Evolutionary conservation across 1,140 invertebrate species (phyloP), one percentile per base, ranked within the genome.

Genomic region (Heliothis virescens): DNA sequence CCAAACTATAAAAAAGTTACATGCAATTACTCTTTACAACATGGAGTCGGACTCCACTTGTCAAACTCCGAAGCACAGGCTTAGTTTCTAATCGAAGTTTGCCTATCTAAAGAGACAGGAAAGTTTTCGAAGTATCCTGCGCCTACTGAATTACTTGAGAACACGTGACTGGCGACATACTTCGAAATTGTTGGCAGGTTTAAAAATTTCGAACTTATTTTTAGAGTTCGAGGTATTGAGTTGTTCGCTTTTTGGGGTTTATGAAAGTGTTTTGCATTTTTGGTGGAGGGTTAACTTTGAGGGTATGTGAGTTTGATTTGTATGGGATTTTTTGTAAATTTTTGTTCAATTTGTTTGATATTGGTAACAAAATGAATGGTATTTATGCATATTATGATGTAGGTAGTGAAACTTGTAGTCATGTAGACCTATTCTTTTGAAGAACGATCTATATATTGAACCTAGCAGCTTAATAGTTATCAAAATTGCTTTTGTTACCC

Each of bases 81-180:
- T 77, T 77, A 77, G 74, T 77, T 77, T 65, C 74, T 65, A 77
- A 77, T 77, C 74, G 62, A 77, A 77, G 60, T 77, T 77, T 77
- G 60, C 60, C 74, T 77, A 77, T 77, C 60, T 65, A 77, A 77
- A 77, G 74, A 77, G 60, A 77, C 62, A 52, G 21, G 48, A 52
- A 75, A 75, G 73, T 75, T 65, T 29, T 16, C 47, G 48, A 76
- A 65, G 59, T 63, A 55, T 77, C 53, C 57, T 53, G 60, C n/a
- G 74, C 74, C 74, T 77, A 77, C 74, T 47, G 74, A 77, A 77
- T 77, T 53, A 77, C 62, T 55, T 41, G 74, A 9, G 26, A 34
- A 63, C 74, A 77, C 60, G 74, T 77, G 74, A 77, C 74, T 77
- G 34, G 15, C 48, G 60, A 65, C 50, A 65, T 77, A 26, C 47